These are phyloP conservation scores for Dreissena polymorpha DNA, from an alignment of 1,140 invertebrate species.

Conservation along the genomic window DNA sequence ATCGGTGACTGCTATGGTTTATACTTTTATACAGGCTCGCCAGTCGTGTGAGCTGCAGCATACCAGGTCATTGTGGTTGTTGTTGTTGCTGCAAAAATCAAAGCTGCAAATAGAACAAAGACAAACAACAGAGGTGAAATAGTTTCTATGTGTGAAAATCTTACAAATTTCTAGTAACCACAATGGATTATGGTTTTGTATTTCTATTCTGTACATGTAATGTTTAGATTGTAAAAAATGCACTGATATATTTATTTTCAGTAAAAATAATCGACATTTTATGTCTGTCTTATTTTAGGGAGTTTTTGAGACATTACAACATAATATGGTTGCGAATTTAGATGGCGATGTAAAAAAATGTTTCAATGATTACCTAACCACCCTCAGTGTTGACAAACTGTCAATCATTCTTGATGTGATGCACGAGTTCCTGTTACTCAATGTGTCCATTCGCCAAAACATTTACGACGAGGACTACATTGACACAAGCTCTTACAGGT, in stretches of 20 bases:
- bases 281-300: constrained; percentile 4
- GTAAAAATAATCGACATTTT: too few relatives aligned
- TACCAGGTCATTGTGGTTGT: constrained; percentile 57
- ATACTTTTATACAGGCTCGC: constrained; percentile 30
- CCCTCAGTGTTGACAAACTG: constrained; percentile 21
- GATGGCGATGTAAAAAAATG: not conserved
- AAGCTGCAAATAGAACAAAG: constrained; percentile 29
- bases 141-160: too few relatives aligned
- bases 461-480: constrained; percentile 24
- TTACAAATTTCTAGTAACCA: too few relatives aligned
- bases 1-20: not conserved
- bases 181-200: too few relatives aligned
- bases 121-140: constrained; percentile 28
- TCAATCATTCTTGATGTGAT: constrained; percentile 18
- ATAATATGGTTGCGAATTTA: constrained; percentile 20
- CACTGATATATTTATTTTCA: too few relatives aligned
- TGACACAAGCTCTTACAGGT: constrained; percentile 20
- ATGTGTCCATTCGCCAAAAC: constrained; percentile 24
- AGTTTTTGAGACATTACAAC: constrained; percentile 16
- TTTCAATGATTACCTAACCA: constrained; percentile 32
- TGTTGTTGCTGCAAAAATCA: constrained; percentile 51
- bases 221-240: too few relatives aligned
- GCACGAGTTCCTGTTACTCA: constrained; percentile 35
- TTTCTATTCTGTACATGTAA: too few relatives aligned
- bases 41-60: constrained; percentile 55